phyloP scores from a whole-genome alignment of 2,888 invertebrate genomes.

The Stomorhina lunata region DNA sequence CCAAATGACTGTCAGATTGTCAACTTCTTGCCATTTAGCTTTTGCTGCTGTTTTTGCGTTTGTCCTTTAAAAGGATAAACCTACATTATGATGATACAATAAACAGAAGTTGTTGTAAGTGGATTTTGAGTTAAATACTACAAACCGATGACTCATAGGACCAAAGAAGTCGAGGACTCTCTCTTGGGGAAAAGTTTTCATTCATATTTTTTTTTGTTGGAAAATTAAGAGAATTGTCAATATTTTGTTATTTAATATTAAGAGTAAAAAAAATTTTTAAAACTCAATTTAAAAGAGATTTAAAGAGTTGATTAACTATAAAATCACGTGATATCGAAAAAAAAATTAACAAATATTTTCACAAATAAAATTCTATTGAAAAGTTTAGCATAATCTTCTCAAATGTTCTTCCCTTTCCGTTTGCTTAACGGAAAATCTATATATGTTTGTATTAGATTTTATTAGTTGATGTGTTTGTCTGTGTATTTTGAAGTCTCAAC shows the following conservation, averaged over 20 bases:
- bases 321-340: no score
- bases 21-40: no score
- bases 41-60: not conserved
- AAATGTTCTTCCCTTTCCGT: no score
- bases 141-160: no score
- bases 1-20: not conserved
- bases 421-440: no score
- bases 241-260: not conserved
- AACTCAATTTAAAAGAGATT: not conserved
- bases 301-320: slow-evolving; percentile 3
- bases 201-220: slow-evolving; percentile 23
- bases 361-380: no score
- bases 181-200: slow-evolving; percentile 4
- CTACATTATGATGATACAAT: not conserved
- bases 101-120: not conserved
- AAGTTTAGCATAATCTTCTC: no score
- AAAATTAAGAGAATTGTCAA: slow-evolving; percentile 19
- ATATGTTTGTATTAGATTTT: no score
- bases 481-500: not conserved
- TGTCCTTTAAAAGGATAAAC: not conserved
- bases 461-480: no score
- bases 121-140: no score
- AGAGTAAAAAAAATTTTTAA: slow-evolving; percentile 10
- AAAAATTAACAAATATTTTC: not conserved
- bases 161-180: no score